Evolutionary conservation across 2,797 vertebrate species (phyloP).

Genomic region (Morus bassanus): DNA sequence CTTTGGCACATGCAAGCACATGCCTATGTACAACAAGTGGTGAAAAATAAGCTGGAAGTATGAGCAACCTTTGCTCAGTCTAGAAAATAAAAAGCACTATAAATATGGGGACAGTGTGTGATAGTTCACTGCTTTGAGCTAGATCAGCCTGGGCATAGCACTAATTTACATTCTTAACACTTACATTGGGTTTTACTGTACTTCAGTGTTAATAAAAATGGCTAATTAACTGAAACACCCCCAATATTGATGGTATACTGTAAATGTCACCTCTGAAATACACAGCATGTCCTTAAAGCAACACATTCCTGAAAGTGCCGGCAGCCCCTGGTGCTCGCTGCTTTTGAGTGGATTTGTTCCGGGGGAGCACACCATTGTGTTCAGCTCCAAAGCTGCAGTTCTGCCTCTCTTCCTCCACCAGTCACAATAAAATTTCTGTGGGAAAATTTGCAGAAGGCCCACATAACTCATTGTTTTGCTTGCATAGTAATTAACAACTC

Average conservation of each 20-base stretch:
- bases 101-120: constrained; percentile 5
- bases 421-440: neutral
- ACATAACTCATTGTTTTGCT: constrained; percentile 41
- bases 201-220: constrained; percentile 56
- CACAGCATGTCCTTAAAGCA: neutral
- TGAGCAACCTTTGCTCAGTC: neutral
- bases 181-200: constrained; percentile 46
- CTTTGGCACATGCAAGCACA: neutral
- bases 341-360: neutral
- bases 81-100: neutral
- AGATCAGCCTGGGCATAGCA: neutral
- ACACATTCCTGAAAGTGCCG: accelerated
- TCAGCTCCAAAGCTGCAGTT: neutral
- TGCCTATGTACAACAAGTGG: neutral
- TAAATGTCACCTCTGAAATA: constrained; percentile 48
- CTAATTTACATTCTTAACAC: constrained; percentile 59
- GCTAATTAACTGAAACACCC: constrained; percentile 60
- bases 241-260: constrained; percentile 38
- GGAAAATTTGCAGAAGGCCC: constrained; percentile 8
- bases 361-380: neutral
- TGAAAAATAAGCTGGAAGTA: constrained; percentile 1
- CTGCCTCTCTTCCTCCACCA: neutral
- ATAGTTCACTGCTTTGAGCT: neutral
- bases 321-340: neutral
- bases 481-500: constrained; percentile 58